Conservation (phyloP, 1,140 invertebrate genomes). For the Elysia chlorotica region DNA sequence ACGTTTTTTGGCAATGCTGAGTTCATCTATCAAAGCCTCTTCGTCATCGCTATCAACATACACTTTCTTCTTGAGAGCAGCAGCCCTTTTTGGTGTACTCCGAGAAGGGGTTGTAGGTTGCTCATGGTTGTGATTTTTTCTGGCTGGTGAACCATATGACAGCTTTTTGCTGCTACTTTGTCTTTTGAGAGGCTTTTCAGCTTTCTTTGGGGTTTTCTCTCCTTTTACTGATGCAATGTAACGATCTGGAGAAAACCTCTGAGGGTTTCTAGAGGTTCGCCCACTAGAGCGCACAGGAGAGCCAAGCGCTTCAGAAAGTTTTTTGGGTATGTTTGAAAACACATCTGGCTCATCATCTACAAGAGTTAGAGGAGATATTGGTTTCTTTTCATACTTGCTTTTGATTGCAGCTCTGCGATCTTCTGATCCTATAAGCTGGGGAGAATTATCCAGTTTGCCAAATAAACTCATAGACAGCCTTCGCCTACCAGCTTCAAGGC, state of each 20-base stretch:
- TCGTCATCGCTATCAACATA: conserved; percentile 14
- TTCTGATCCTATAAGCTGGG: background rate
- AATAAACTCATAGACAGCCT: conserved; percentile 17
- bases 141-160: too few relatives aligned
- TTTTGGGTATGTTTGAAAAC: background rate
- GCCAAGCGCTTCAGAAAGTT: background rate
- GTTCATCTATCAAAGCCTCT: too few relatives aligned
- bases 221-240: background rate
- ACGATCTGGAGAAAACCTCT: background rate
- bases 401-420: background rate
- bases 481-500: conserved; percentile 8
- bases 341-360: background rate
- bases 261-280: too few relatives aligned
- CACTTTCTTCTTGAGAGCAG: background rate
- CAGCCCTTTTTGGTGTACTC: conserved; percentile 1
- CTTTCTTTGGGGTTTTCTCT: background rate
- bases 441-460: background rate
- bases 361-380: background rate
- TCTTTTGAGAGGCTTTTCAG: background rate
- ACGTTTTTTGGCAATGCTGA: too few relatives aligned
- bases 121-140: too few relatives aligned
- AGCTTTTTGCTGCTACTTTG: background rate
- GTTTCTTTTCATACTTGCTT: background rate
- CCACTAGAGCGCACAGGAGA: too few relatives aligned
- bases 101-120: background rate